Base-by-base conservation (phyloP, 2,888 invertebrate species). In the Smittia aterrima region DNA sequence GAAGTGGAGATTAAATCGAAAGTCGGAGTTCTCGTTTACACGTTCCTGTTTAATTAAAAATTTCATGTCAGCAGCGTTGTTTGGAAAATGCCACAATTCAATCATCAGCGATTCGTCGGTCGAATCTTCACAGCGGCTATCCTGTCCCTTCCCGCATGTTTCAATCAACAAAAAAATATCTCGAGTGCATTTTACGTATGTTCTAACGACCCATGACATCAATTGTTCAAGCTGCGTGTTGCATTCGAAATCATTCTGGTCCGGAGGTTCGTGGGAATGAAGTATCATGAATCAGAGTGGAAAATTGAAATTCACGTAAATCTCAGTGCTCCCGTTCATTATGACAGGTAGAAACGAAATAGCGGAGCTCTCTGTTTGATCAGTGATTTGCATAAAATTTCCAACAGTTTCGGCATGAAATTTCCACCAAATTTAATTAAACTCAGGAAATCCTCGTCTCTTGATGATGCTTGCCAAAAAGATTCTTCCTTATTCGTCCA, bases 391-490 rank as follows among this genome's bases (percentile, higher is more conserved):
- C 66, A 66, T 66, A 38, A n/a, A 66, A 18, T n/a, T 9, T 32
- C n/a, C 11, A 6, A 22, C 9, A 24, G 20, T 66, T 13, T 66
- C 27, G 13, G 18, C 32, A 6, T 2, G 16, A 47, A 47, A 47
- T 47, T 66, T 66, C 18, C 18, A 27, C 18, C 38, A 66, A 66
- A 66, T 66, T 66, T 66, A 66, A 66, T 66, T 66, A 66, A 66
- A 66, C 13, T 38, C 66, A 66, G 66, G 66, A 66, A 66, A 20
- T 16, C 16, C 64, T 66, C 20, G 18, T 38, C 25, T 32, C 32
- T 32, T n/a, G n/a, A n/a, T n/a, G n/a, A n/a, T 38, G 38, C 38
- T 38, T 9, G 9, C 9, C 38, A 38, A 38, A 38, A 38, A 38
- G 4, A n/a, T n/a, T n/a, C n/a, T n/a, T 38, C 6, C 47, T 47